Evolutionary conservation across 2,113 vertebrate species (phyloP), one percentile per base, ranked within the genome.

Genomic region (Steatornis caripensis): DNA sequence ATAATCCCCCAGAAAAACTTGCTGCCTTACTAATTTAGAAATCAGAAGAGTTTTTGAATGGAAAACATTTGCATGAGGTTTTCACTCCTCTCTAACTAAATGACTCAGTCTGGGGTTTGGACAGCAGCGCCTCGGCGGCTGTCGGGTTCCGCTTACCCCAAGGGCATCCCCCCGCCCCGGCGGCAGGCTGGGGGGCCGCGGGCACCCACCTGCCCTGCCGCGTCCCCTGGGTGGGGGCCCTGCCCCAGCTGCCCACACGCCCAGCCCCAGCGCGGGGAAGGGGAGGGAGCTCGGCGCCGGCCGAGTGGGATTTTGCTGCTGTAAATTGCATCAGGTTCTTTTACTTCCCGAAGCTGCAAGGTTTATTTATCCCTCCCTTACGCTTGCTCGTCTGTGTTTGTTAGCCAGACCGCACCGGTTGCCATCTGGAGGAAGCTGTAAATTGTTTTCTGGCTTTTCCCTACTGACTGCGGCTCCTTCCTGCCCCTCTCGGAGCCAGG

Each of bases 361-460:
- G 79, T 90, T 94, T 72, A 57, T 88, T 92, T 83, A 57, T 62
- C 93, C 91, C 83, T 68, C 83, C 85, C 91, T 58, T 21, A 15
- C 39, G 4, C 84, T 60, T 24, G 74, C 91, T 85, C 75, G 46
- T 49, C 89, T 60, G 26, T 19, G 54, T 71, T 62, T 58, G 43
- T 64, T 46, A 64, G 74, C 75, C 94, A 45, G 75, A 51, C 22
- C 19, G 1, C 3, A 64, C 75, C 23, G 4, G 76, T 90, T 92
- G 95, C 91, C 86, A 84, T 89, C 89, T 86, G 93, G 83, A 93
- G 86, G 94, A 86, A 95, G 86, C 93, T 41, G 79, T 30, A 53
- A 93, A 92, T 90, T 34, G 36, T 91, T 65, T 62, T 58, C 37
- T 53, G 78, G 43, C 53, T 92, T 76, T 86, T 85, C 83, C 68